A percentile compares a stretch with the other conserved stretches of the same genome.
phyloP scores from a whole-genome alignment of 2,888 invertebrate species.

The Cephus runcator region DNA sequence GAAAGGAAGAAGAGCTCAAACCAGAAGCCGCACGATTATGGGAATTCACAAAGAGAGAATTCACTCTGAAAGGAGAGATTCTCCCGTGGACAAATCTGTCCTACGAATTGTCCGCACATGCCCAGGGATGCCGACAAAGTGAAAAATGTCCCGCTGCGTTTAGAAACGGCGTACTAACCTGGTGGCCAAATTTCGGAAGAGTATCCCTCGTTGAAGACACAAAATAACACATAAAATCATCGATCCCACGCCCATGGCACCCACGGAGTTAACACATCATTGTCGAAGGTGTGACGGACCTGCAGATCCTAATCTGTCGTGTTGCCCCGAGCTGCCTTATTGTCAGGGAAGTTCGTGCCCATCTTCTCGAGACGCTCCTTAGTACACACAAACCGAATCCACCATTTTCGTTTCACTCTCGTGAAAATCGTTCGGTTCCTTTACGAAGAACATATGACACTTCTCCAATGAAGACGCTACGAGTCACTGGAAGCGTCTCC shows the following conservation, averaged over 20 bases:
- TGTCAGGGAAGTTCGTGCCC: constrained; percentile 48
- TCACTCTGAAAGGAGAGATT: constrained; percentile 32
- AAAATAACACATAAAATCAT: constrained; percentile 7
- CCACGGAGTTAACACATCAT: constrained; percentile 54
- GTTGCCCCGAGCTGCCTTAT: constrained; percentile 47
- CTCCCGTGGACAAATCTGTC: constrained; percentile 59
- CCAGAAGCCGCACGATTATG: constrained; percentile 39
- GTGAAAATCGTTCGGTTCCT: constrained; percentile 24
- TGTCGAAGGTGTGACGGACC: constrained; percentile 55
- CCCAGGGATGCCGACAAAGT: constrained; percentile 60
- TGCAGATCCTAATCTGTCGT: constrained; percentile 59
- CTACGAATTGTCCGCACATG: constrained; percentile 64
- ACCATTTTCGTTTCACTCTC: neutral
- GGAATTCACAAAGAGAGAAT: constrained; percentile 13
- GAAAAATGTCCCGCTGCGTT: constrained; percentile 46
- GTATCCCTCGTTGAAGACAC: constrained; percentile 26
- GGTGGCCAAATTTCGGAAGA: constrained; percentile 25
- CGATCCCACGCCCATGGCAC: constrained; percentile 38
- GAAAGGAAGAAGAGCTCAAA: neutral
- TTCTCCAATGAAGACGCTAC: neutral
- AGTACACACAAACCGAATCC: constrained; percentile 20
- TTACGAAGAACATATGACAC: constrained; percentile 20
- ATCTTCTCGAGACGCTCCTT: constrained; percentile 53
- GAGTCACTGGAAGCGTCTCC: neutral
- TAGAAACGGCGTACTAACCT: neutral